Evolutionary conservation across 2,888 invertebrate species (phyloP).

Genomic region (Drosophila mimetica): DNA sequence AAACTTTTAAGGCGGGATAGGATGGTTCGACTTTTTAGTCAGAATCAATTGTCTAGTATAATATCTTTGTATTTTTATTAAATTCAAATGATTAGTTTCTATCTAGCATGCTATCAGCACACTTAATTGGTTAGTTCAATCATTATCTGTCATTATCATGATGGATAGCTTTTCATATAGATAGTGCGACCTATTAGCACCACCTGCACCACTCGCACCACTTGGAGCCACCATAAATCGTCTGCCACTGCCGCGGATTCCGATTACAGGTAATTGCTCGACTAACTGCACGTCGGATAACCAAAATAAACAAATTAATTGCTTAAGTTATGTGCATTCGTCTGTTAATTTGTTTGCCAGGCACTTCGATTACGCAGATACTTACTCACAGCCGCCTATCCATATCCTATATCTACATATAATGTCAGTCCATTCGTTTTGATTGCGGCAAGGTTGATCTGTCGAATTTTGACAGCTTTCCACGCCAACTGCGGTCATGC

Average conservation of each 20-base stretch:
- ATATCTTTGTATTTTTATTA: no score
- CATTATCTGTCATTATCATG: slow-evolving; percentile 6
- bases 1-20: no score
- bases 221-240: slow-evolving; percentile 21
- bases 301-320: slow-evolving; percentile 41
- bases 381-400: background rate
- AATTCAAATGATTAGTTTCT: background rate
- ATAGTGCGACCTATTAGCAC: slow-evolving; percentile 3
- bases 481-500: slow-evolving; percentile 21
- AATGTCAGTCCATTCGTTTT: background rate
- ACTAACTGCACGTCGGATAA: slow-evolving; percentile 32
- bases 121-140: background rate
- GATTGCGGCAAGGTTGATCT: slow-evolving; percentile 36
- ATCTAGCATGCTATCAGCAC: background rate
- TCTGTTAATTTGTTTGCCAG: slow-evolving; percentile 32
- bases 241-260: slow-evolving; percentile 27
- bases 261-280: slow-evolving; percentile 38
- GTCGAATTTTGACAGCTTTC: slow-evolving; percentile 32
- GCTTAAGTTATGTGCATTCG: slow-evolving; percentile 34
- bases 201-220: slow-evolving; percentile 3
- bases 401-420: background rate
- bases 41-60: no score
- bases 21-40: no score
- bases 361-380: slow-evolving; percentile 21
- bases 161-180: slow-evolving; percentile 1